A percentile compares a stretch with the other conserved stretches of the same genome.
phyloP scores from a whole-genome alignment of 2,888 invertebrate genomes.

The Oligia fasciuncula region DNA sequence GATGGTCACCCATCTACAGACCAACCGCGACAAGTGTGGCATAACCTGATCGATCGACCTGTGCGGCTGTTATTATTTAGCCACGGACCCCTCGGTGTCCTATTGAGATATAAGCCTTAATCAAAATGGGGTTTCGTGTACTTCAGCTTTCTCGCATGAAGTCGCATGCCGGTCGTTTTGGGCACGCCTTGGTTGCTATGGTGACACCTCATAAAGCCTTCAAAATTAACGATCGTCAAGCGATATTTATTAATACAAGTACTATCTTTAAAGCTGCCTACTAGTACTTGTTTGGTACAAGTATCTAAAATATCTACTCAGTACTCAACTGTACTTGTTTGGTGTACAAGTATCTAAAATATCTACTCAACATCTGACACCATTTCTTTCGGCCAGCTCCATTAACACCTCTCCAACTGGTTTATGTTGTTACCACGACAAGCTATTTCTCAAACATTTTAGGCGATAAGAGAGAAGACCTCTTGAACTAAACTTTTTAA shows the following conservation, averaged over 20 bases:
- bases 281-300: not conserved
- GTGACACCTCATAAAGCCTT: conserved; percentile 15
- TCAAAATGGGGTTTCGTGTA: not conserved
- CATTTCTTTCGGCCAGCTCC: not conserved
- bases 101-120: too few species aligned
- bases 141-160: not conserved
- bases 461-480: not conserved
- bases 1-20: too few species aligned
- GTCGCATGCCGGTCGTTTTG: conserved; percentile 7
- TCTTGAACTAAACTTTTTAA: not conserved
- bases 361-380: not conserved
- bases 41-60: too few species aligned
- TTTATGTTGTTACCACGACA: not conserved
- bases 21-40: too few species aligned
- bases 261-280: not conserved
- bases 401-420: not conserved
- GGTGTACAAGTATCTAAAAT: not conserved
- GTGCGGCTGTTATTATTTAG: too few species aligned
- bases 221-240: conserved; percentile 5
- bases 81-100: too few species aligned
- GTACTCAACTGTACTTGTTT: too few species aligned
- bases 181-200: conserved; percentile 29
- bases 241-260: not conserved
- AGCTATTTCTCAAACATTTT: not conserved
- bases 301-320: not conserved